phyloP scores from a whole-genome alignment of 2,797 vertebrate genomes.

The Tauraco hartlaubi region DNA sequence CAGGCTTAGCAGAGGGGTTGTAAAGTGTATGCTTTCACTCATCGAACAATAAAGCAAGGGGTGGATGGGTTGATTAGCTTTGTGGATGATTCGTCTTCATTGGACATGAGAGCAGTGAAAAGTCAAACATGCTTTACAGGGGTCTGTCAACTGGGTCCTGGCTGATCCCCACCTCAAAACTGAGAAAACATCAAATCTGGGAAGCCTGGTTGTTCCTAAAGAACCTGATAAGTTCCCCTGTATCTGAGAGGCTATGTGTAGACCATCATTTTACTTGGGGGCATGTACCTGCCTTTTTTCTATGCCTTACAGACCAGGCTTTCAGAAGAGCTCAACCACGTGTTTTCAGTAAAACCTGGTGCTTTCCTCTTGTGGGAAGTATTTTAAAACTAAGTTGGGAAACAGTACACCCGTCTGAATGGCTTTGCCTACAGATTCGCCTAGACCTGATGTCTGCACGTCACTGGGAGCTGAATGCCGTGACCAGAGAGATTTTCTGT shows the following conservation, averaged over 20 bases:
- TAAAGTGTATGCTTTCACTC: neutral
- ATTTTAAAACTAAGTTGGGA: neutral
- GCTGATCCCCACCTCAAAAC: neutral
- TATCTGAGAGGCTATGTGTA: neutral
- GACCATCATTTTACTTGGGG: neutral
- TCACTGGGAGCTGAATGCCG: neutral
- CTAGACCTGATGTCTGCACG: conserved; percentile 36
- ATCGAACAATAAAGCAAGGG: neutral
- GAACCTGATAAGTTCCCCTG: neutral
- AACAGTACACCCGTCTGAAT: neutral
- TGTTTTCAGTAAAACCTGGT: neutral
- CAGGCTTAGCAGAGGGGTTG: neutral
- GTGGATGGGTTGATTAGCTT: neutral
- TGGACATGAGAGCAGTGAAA: neutral
- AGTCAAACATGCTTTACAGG: neutral
- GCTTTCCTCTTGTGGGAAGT: neutral
- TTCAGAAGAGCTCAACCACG: neutral
- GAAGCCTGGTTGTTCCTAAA: neutral
- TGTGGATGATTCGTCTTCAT: neutral
- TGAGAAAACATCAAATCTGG: neutral
- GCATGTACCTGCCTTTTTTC: neutral
- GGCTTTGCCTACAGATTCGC: neutral
- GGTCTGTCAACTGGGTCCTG: neutral
- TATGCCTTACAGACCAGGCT: neutral
- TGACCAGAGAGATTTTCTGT: conserved; percentile 10